phyloP scores from a whole-genome alignment of 2,797 vertebrate genomes.

The Lepilemur septentrionalis region DNA sequence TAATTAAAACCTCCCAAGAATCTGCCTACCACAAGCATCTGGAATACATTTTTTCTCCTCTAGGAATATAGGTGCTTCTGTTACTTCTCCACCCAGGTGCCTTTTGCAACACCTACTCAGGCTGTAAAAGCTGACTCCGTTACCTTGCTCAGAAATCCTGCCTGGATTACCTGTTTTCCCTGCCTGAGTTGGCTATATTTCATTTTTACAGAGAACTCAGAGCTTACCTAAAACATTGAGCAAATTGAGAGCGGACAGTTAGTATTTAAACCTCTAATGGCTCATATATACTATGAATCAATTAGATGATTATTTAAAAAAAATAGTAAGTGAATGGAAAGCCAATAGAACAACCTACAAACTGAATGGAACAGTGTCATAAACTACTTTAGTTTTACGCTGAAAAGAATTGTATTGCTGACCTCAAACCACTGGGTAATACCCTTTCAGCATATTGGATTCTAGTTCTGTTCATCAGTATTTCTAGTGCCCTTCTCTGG shows the following conservation, averaged over 20 bases:
- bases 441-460: background rate
- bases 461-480: background rate
- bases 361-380: background rate
- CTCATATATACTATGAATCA: background rate
- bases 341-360: background rate
- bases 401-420: rapidly evolving
- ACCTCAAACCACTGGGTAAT: background rate
- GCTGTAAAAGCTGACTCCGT: background rate
- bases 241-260: background rate
- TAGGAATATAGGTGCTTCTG: background rate
- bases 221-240: background rate
- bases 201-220: background rate
- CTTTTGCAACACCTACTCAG: background rate
- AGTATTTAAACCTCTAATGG: background rate
- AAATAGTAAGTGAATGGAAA: background rate
- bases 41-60: background rate
- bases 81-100: background rate
- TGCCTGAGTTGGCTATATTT: background rate
- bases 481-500: background rate
- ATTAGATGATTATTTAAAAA: background rate
- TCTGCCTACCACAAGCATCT: background rate
- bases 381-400: background rate
- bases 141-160: background rate
- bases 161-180: background rate
- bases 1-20: background rate